Evolutionary conservation across 2,888 invertebrate species (phyloP), one percentile per base, ranked within the genome.

Genomic region (Tuta absoluta): DNA sequence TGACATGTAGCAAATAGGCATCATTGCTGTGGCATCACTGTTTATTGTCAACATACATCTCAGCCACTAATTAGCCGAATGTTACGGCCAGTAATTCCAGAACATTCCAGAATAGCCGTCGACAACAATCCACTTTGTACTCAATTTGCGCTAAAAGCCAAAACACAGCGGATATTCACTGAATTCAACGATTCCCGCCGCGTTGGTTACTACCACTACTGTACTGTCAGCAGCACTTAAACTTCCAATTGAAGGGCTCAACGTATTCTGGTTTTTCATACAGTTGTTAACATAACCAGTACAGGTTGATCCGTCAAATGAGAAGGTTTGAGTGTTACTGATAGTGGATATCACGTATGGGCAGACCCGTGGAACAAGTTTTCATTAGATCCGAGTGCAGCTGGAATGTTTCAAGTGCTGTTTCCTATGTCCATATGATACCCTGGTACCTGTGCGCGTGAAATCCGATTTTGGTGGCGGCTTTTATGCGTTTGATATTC

Each of bases 321-420:
- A 8, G 33, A 8, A 10, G 10, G 4, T 33, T 33, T 10, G 10
- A 8, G 33, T 33, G 28, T 5, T 28, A 12, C 11, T 7, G 4
- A 21, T 2, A 24, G 23, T 28, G n/a, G n/a, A 51, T 21, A 23
- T 14, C 23, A 14, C 51, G 56, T 56, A 17, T 33, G 56, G 24
- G 28, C 56, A 56, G 33, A 56, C 28, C 17, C 51, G 24, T 14
- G 58, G 63, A 57, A 56, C 65, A 76, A 79, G 72, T 76, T 80
- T 78, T 77, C 76, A 79, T 78, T 80, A 72, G 71, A 77, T 78
- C 76, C 68, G 71, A 75, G 76, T 66, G 65, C 66, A 70, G 69
- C 69, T 69, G 71, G 68, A 65, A 69, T 70, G 70, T 69, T 75
- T 70, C 70, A 72, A 74, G 73, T 76, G 75, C 72, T 28, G 75